Evolutionary conservation across 2,797 vertebrate genomes (phyloP).

Genomic region (Anas acuta): DNA sequence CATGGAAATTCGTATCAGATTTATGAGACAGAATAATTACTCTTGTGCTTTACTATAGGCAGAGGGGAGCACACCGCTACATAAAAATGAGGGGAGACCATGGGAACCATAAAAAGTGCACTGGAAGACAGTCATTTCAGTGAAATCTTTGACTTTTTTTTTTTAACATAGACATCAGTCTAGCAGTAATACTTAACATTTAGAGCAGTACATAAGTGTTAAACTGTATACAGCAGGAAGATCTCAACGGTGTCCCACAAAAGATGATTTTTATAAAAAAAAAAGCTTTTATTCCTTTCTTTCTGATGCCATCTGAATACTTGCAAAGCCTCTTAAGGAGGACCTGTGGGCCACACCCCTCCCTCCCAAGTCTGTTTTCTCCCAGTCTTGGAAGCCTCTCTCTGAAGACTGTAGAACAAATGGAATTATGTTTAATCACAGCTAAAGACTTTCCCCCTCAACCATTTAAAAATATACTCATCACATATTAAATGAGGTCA

Average conservation of each 20-base stretch:
- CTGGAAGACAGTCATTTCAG: neutral
- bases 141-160: neutral
- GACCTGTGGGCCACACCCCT: neutral
- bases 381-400: neutral
- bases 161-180: neutral
- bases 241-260: neutral
- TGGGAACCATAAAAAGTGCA: neutral
- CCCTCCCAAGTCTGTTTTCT: neutral
- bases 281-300: neutral
- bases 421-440: neutral
- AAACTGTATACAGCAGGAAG: neutral
- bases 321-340: constrained; percentile 20
- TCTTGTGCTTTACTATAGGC: neutral
- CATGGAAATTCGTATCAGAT: neutral
- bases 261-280: neutral
- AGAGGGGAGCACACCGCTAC: neutral
- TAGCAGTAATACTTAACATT: neutral
- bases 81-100: neutral
- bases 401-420: constrained; percentile 1
- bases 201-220: neutral
- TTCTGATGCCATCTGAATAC: neutral
- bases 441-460: neutral
- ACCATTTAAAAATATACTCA: neutral
- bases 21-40: neutral
- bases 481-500: neutral